Conservation (phyloP, 2,888 invertebrate species). For the Julus scandinavius region DNA sequence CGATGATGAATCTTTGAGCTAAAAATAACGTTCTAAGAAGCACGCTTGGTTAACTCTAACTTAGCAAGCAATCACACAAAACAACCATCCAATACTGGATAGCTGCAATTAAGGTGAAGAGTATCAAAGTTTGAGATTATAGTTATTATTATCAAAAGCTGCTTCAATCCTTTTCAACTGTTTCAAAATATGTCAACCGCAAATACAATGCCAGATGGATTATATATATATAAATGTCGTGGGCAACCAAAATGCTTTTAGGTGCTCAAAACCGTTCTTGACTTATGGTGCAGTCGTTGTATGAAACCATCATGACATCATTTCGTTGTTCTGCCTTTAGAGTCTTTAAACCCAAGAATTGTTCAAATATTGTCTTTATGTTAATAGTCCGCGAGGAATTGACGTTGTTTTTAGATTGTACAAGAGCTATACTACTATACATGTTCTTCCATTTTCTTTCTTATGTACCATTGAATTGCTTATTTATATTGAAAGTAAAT, state of each 20-base stretch:
- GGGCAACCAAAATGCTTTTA: not conserved
- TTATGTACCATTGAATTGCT: not conserved
- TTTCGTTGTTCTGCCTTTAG: not conserved
- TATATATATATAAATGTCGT: not conserved
- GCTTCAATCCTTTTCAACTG: not conserved
- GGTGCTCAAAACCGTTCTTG: not conserved
- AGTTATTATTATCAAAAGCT: not conserved
- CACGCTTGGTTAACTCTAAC: not conserved
- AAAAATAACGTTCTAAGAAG: not conserved
- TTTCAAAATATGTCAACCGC: not conserved
- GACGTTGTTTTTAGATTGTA: not conserved
- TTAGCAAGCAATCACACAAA: slow-evolving; percentile 16
- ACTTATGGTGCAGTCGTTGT: not conserved
- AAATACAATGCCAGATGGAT: not conserved
- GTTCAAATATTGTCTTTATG: slow-evolving; percentile 8
- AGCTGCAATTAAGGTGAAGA: not conserved
- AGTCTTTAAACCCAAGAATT: not conserved
- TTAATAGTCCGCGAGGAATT: slow-evolving; percentile 10
- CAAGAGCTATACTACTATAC: not conserved
- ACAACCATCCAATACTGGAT: not conserved
- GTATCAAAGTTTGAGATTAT: not conserved
- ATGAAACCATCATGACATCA: not conserved
- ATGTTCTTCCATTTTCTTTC: not conserved
- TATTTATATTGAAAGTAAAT: not conserved
- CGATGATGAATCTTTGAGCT: slow-evolving; percentile 25